Percentiles rank a stretch among this genome's conserved stretches.
phyloP scores from a whole-genome alignment of 2,888 invertebrate species.

The Epinotia brunnichana region DNA sequence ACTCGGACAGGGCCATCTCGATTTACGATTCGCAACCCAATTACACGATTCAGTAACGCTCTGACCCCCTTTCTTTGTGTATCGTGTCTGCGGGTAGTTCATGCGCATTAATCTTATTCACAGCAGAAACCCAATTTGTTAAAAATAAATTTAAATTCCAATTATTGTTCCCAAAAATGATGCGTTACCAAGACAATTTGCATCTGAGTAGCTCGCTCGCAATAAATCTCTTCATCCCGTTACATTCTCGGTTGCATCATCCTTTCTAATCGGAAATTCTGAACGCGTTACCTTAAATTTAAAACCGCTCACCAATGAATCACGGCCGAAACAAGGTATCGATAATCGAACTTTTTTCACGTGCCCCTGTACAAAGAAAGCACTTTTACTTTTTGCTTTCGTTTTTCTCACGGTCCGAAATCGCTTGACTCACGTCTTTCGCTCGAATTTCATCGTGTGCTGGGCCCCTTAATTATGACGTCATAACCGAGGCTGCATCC shows the following conservation, averaged over 20 bases:
- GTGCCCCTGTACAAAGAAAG: constrained; percentile 77
- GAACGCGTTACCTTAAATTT: constrained; percentile 72
- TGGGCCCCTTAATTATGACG: constrained; percentile 77
- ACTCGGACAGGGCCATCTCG: constrained; percentile 41
- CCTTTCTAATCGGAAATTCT: constrained; percentile 75
- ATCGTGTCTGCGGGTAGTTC: background rate
- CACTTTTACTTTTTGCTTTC: constrained; percentile 78
- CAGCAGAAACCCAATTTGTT: constrained; percentile 24
- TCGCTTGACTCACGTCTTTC: constrained; percentile 67
- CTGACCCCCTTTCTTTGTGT: constrained; percentile 42
- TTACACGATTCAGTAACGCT: constrained; percentile 47
- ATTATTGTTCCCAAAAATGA: constrained; percentile 38
- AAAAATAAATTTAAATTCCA: constrained; percentile 33
- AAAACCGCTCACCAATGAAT: constrained; percentile 75
- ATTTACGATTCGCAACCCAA: constrained; percentile 44
- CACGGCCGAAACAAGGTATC: constrained; percentile 71
- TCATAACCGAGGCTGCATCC: constrained; percentile 64
- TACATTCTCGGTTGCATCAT: constrained; percentile 68
- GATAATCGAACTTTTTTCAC: constrained; percentile 73
- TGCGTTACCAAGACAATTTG: constrained; percentile 33
- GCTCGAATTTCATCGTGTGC: constrained; percentile 62
- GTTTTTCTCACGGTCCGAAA: constrained; percentile 69
- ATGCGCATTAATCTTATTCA: constrained; percentile 45
- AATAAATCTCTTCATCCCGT: constrained; percentile 55
- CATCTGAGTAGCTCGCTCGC: constrained; percentile 11